Evolutionary conservation across 2,797 vertebrate genomes (phyloP).

Genomic region (Hippoglossus hippoglossus): DNA sequence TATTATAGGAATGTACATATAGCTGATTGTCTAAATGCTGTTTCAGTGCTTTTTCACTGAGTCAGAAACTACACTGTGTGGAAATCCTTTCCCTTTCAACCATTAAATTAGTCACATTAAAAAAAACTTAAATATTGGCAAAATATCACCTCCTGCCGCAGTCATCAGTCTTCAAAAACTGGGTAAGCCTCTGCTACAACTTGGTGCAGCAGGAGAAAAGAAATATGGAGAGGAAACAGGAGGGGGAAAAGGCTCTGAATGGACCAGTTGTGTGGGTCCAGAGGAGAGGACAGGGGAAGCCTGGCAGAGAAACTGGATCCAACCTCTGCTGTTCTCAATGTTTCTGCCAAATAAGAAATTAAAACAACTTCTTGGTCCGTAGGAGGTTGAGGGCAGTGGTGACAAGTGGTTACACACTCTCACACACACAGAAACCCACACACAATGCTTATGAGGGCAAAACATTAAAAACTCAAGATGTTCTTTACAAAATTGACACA

Average conservation of each 20-base stretch:
- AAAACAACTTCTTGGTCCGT: slow-evolving; percentile 62
- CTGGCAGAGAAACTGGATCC: slow-evolving; percentile 61
- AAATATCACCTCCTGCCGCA: neutral
- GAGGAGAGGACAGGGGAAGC: slow-evolving; percentile 47
- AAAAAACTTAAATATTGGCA: neutral
- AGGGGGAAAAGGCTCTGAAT: slow-evolving; percentile 40
- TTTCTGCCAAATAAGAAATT: slow-evolving; percentile 59
- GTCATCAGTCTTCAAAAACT: neutral
- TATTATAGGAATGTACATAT: neutral
- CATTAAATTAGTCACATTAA: neutral
- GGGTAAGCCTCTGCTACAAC: neutral
- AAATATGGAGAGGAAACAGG: slow-evolving; percentile 11
- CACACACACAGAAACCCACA: slow-evolving; percentile 1
- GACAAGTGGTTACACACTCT: slow-evolving; percentile 46
- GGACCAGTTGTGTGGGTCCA: slow-evolving; percentile 42
- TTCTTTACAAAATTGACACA: no score
- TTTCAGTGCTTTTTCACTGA: neutral
- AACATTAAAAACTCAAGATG: no score
- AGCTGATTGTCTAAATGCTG: neutral
- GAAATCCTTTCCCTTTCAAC: neutral
- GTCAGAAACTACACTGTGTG: neutral
- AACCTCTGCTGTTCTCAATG: slow-evolving; percentile 54
- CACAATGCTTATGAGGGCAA: no score
- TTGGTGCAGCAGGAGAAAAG: slow-evolving; percentile 17
- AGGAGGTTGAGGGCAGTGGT: slow-evolving; percentile 36